Evolutionary conservation across 2,888 invertebrate species (phyloP), one percentile per base, ranked within the genome.

Genomic region (Dryobotodes eremita): DNA sequence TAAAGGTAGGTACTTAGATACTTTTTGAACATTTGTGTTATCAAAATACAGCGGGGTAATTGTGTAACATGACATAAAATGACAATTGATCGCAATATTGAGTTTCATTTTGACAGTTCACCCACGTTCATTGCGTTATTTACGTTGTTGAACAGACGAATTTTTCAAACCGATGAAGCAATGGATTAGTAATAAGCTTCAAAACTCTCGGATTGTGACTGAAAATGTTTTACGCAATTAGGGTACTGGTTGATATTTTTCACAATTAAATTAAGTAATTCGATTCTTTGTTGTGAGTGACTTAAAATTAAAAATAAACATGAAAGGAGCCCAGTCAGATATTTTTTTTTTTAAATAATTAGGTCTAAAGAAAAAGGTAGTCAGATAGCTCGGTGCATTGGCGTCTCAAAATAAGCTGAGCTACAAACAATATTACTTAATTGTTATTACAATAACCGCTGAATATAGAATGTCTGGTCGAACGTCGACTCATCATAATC

Each of bases 371-470:
- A 11, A 20, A 17, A 0, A n/a, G 15, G 8, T 36, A 42, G 4
- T 48, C 17, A n/a, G 26, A 11, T 78, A 2, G 1, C 4, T n/a
- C 15, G 31, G 13, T 55, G 72, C 73, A 10, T 62, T 42, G 23
- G 3, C 75, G 1, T 36, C 15, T 62, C 55, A 42, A 53, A 31
- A 75, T 46, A 48, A 77, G 77, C 72, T 82, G 84, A 71, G 20
- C 20, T 6, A 31, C 70, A 64, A 69, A 53, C 57, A 75, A 61
- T 65, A 36, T 36, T 36, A 36, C 31, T 36, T n/a, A 74, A 84
- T 78, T 78, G 82, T 82, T 75, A 78, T 72, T 82, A 13, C 36
- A 82, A 78, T 48, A 59, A 61, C 15, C 13, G 78, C 77, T 77
- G 85, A 73, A 17, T 76, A 65, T 77, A 65, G 31, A 55, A 66